Evolutionary conservation across 2,797 vertebrate species (phyloP), one percentile per base, ranked within the genome.

Genomic region (Sandelia bainsii): DNA sequence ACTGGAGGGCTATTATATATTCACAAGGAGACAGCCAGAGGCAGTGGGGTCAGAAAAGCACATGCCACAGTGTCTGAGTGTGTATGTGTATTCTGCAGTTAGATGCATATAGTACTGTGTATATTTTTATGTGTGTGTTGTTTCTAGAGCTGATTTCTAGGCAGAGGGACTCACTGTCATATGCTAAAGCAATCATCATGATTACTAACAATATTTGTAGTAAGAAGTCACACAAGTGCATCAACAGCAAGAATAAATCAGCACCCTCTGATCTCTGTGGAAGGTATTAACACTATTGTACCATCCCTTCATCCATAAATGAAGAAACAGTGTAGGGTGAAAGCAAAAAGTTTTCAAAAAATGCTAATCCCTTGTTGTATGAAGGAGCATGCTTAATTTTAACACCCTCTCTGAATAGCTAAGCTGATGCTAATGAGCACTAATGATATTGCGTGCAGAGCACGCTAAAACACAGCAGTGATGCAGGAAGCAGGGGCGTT

Each of bases 401-500:
- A 81, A 79, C 75, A 44, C 62, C 2, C 14, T 58, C 81, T 75
- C 39, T 84, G 85, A 91, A 87, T 89, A 80, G 69, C 79, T 14
- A 65, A 58, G 70, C 79, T 89, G 90, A 92, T 62, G 54, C 46
- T 93, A 90, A 92, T 86, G 66, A 88, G 89, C 78, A 87, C 67
- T 89, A 92, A 93, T 92, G 84, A 80, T 20, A 82, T 65, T 82
- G 73, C 56, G 29, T 84, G 86, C 59, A 69, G 87, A 79, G 37
- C 45, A 37, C 32, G 0, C 67, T 69, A 27, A 57, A 61, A 58
- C 44, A 9, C 7, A 5, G 45, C 54, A 62, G 62, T 3, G 42
- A 32, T 46, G 81, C 63, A 40, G 63, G 80, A 70, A 77, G 75
- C 66, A 37, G 12, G 57, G 44, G 72, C n/a, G 37, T 75, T 32